Evolutionary conservation across 2,888 invertebrate species (phyloP).

Genomic region (Cacoxenus indagator): DNA sequence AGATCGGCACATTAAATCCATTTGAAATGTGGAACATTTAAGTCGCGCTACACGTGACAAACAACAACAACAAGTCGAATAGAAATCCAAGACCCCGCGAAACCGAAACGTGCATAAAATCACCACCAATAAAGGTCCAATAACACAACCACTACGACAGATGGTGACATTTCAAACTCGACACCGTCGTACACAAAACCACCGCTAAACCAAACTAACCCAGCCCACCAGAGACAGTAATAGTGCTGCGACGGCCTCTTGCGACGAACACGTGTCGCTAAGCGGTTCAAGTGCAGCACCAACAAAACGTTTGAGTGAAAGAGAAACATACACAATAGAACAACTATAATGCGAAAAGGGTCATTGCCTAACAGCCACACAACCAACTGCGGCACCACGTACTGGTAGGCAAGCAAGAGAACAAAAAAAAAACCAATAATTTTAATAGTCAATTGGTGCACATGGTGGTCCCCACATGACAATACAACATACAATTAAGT

Average conservation of each 20-base stretch:
- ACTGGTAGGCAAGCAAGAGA: constrained; percentile 17
- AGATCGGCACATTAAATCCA: constrained; percentile 2
- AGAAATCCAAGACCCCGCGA: not conserved
- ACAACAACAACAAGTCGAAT: not conserved
- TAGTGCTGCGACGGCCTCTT: not conserved
- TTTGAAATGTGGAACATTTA: constrained; percentile 42
- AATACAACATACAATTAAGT: constrained; percentile 54
- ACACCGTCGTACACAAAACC: not conserved
- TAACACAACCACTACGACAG: not conserved
- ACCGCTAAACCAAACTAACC: constrained; percentile 20
- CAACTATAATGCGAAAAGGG: not conserved
- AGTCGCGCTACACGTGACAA: constrained; percentile 51
- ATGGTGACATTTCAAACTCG: not conserved
- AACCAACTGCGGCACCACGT: not conserved
- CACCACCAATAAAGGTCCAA: not conserved
- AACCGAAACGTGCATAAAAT: not conserved
- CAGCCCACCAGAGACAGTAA: constrained; percentile 25
- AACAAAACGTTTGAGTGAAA: not conserved
- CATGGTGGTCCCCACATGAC: not conserved
- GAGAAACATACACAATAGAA: not conserved
- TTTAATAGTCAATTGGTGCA: constrained; percentile 55
- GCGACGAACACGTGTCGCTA: not conserved
- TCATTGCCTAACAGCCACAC: not conserved
- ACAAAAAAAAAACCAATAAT: constrained; percentile 51
- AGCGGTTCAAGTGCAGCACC: not conserved